A percentile compares a stretch with the other conserved stretches of the same genome.
phyloP scores from a whole-genome alignment of 2,113 vertebrate genomes.

The Psettodes erumei region DNA sequence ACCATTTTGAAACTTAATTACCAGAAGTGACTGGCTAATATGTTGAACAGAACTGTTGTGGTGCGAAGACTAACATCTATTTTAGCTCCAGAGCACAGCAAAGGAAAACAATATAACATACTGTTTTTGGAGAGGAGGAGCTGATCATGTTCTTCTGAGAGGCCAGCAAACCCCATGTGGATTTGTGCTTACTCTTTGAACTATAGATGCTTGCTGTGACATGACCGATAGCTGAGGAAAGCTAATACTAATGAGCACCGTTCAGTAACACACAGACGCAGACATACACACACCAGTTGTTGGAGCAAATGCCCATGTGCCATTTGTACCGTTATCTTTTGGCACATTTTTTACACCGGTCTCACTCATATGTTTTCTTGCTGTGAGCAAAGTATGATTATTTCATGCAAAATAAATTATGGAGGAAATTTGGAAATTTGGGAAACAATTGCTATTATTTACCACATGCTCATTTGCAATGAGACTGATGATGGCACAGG shows the following conservation, averaged over 20 bases:
- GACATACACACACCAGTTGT: neutral
- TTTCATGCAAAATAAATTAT: neutral
- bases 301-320: neutral
- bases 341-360: neutral
- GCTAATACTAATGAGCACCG: neutral
- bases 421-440: too few species aligned
- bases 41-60: constrained; percentile 22
- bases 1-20: constrained; percentile 19
- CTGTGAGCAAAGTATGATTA: neutral
- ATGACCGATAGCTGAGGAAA: constrained; percentile 2
- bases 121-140: constrained; percentile 21
- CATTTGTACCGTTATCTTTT: neutral
- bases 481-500: neutral
- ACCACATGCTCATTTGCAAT: neutral
- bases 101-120: constrained; percentile 17
- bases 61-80: constrained; percentile 32
- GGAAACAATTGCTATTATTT: neutral
- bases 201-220: neutral
- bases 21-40: constrained; percentile 21
- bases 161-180: constrained; percentile 25
- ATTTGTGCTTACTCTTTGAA: constrained; percentile 9
- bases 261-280: neutral
- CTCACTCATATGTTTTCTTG: neutral
- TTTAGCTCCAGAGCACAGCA: constrained; percentile 20
- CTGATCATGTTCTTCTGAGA: constrained; percentile 18